These are phyloP conservation scores for Alexandromys fortis DNA, from an alignment of 2,113 vertebrate genomes.

Conservation along the genomic window DNA sequence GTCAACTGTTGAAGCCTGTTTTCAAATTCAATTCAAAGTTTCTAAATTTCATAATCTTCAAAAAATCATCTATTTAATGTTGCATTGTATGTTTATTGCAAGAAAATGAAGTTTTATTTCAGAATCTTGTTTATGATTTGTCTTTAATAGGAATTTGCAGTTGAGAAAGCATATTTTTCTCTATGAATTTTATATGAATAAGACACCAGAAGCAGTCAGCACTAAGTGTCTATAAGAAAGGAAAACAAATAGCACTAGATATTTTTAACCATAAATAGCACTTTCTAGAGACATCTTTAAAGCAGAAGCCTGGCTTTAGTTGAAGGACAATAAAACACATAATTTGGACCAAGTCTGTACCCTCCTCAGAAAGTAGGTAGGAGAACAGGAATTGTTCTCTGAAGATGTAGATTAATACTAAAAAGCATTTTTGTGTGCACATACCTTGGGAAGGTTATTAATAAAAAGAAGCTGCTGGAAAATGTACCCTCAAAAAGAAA, in stretches of 20 bases:
- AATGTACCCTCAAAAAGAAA: slow-evolving; percentile 36
- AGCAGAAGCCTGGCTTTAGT: background rate
- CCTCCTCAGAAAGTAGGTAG: background rate
- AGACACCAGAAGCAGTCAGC: slow-evolving; percentile 26
- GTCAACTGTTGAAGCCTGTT: background rate
- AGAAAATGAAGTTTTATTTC: slow-evolving; percentile 46
- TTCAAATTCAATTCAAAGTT: slow-evolving; percentile 48
- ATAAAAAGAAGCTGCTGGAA: background rate
- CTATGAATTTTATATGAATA: slow-evolving; percentile 62
- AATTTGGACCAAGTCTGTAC: background rate
- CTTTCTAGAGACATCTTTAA: slow-evolving; percentile 34
- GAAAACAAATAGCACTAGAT: slow-evolving; percentile 21
- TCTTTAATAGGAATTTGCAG: slow-evolving; percentile 47
- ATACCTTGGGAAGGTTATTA: background rate
- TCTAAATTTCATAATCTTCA: slow-evolving; percentile 40
- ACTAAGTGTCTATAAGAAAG: slow-evolving; percentile 55
- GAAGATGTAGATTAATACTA: slow-evolving; percentile 41
- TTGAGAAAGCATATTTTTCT: background rate
- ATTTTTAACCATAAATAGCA: slow-evolving; percentile 60
- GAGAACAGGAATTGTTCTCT: slow-evolving; percentile 41
- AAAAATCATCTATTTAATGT: slow-evolving; percentile 39
- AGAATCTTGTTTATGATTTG: slow-evolving; percentile 45
- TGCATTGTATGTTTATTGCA: slow-evolving; percentile 24
- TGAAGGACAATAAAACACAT: slow-evolving; percentile 35
- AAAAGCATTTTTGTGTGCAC: background rate